phyloP scores from a whole-genome alignment of 2,113 vertebrate genomes.

The Ammodytes dubius region DNA sequence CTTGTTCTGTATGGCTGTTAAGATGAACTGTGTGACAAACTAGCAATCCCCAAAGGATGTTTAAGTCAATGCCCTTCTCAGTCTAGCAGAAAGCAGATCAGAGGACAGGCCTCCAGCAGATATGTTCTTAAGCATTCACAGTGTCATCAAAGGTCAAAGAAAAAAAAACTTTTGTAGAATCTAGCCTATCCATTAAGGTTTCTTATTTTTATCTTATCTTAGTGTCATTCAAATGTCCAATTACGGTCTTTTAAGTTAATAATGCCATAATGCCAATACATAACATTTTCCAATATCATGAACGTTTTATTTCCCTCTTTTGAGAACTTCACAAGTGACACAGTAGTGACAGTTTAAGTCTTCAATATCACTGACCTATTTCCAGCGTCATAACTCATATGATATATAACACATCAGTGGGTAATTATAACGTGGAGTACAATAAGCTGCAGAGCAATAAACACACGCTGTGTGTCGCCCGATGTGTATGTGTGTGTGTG shows the following conservation, averaged over 20 bases:
- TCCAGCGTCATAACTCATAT: background rate
- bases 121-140: background rate
- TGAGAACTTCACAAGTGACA: background rate
- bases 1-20: background rate
- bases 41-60: background rate
- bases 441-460: conserved; percentile 3
- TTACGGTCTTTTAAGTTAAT: background rate
- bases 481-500: background rate
- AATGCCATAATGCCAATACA: too few species aligned
- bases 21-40: background rate
- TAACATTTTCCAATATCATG: too few species aligned
- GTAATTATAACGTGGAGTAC: background rate
- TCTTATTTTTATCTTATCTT: too few species aligned
- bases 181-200: background rate
- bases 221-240: background rate
- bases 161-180: background rate
- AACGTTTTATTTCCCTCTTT: background rate
- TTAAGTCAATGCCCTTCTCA: background rate
- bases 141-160: background rate
- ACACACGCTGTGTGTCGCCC: background rate
- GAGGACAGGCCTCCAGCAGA: background rate
- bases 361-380: conserved; percentile 1
- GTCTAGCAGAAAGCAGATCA: background rate
- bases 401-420: background rate
- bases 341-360: background rate